Percentiles rank a stretch among this genome's conserved stretches.
Conservation (phyloP, 30 jellyfish, hydroid and myxozoan genomes). For the Chrysaora quinquecirrha region DNA sequence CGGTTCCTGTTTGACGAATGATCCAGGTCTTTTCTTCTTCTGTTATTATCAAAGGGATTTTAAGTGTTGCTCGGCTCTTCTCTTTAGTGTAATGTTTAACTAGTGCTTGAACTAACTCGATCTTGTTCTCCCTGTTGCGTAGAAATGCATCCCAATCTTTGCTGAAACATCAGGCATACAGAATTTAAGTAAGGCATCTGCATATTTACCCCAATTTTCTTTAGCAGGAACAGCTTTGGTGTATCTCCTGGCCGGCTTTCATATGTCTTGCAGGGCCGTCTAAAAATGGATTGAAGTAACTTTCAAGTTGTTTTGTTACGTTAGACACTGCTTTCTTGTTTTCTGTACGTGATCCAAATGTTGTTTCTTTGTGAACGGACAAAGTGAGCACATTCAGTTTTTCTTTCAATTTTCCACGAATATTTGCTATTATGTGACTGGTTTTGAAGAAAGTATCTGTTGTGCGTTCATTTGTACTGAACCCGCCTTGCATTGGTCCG, state of each 20-base stretch:
- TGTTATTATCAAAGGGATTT: not conserved
- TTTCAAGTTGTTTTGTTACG: not conserved
- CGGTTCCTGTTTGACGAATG: not conserved
- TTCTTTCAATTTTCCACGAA: not conserved
- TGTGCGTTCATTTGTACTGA: not conserved
- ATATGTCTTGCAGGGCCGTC: not conserved
- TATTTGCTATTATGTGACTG: not conserved
- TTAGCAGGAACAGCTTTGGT: too few species aligned
- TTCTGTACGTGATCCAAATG: not conserved
- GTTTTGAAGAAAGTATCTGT: not conserved
- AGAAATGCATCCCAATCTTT: not conserved
- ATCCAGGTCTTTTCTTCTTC: not conserved
- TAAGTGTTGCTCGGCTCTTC: not conserved
- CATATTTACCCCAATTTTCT: too few species aligned
- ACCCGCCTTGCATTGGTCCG: too few species aligned
- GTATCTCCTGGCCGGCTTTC: not conserved
- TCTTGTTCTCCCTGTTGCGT: conserved; percentile 1
- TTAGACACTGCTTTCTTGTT: not conserved
- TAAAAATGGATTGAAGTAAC: not conserved
- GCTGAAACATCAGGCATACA: conserved; percentile 1
- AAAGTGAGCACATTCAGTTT: not conserved
- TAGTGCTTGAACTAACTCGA: not conserved
- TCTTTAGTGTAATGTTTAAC: not conserved
- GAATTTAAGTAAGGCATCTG: not conserved
- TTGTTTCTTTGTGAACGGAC: not conserved